Percentiles rank a stretch among this genome's conserved stretches.
These are phyloP conservation scores for Anodontia alba DNA, from an alignment of 2,888 invertebrate genomes.

Conservation along the genomic window DNA sequence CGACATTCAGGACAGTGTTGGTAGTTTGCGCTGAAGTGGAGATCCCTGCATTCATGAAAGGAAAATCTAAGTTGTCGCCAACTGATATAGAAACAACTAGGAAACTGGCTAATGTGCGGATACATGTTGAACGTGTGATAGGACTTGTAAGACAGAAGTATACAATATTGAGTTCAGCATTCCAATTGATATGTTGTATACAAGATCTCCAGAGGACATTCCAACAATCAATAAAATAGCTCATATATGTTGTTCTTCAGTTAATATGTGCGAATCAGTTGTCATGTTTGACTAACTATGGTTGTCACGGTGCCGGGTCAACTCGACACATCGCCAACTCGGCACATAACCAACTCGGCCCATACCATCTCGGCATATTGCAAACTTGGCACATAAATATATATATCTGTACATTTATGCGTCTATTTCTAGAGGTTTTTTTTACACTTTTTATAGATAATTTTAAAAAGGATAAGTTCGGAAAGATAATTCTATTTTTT, in stretches of 20 bases:
- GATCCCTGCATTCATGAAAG: slow-evolving; percentile 44
- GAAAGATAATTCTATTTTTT: too few relatives aligned
- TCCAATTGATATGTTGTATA: slow-evolving; percentile 39
- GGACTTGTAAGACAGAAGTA: slow-evolving; percentile 42
- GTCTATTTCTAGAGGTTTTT: too few relatives aligned
- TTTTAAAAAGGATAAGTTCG: too few relatives aligned
- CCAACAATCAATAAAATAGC: slow-evolving; percentile 52
- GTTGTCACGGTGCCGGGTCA: too few relatives aligned
- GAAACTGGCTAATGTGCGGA: slow-evolving; percentile 26
- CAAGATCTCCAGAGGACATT: slow-evolving; percentile 19
- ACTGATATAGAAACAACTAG: slow-evolving; percentile 27
- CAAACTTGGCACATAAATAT: too few relatives aligned
- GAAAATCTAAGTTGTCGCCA: slow-evolving; percentile 25
- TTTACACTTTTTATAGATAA: too few relatives aligned
- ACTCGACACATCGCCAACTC: too few relatives aligned
- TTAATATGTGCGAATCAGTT: slow-evolving; percentile 22
- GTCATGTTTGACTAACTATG: slow-evolving; percentile 15
- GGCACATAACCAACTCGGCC: too few relatives aligned
- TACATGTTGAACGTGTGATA: slow-evolving; percentile 45
- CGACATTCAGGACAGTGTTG: slow-evolving; percentile 20
- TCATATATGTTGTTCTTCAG: slow-evolving; percentile 44
- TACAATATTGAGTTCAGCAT: slow-evolving; percentile 40
- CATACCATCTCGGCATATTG: too few relatives aligned
- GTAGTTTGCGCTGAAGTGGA: slow-evolving; percentile 18
- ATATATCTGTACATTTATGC: too few relatives aligned